phyloP scores from a whole-genome alignment of 1,140 invertebrate species.

The Coenobita brevimanus region DNA sequence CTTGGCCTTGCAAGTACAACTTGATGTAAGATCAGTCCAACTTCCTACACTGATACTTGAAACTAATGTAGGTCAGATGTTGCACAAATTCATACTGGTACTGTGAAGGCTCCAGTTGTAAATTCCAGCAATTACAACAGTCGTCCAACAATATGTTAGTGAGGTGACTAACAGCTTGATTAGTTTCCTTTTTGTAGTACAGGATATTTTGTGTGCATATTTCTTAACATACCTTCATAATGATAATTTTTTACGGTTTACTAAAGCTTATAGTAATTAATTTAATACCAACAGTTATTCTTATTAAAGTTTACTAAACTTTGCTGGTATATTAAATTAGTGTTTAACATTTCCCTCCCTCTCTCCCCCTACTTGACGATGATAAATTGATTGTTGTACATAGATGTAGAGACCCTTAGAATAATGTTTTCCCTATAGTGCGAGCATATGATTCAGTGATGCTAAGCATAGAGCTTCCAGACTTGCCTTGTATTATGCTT shows the following conservation, averaged over 20 bases:
- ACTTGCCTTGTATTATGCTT: conserved; percentile 42
- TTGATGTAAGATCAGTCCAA: too few species aligned
- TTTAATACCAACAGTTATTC: not conserved
- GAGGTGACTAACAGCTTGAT: conserved; percentile 27
- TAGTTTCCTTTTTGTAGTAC: not conserved
- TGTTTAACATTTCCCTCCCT: conserved; percentile 45
- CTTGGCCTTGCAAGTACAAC: not conserved
- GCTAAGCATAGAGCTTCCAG: conserved; percentile 43
- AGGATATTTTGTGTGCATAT: not conserved
- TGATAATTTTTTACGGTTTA: not conserved
- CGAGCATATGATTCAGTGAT: conserved; percentile 33
- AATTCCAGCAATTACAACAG: conserved; percentile 26
- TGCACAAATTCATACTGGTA: too few species aligned
- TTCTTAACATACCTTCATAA: not conserved
- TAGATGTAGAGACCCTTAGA: conserved; percentile 57
- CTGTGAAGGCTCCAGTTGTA: not conserved
- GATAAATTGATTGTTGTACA: conserved; percentile 33
- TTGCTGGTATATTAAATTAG: not conserved
- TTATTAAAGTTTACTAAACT: not conserved
- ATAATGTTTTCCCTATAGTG: conserved; percentile 29
- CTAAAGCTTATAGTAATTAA: not conserved
- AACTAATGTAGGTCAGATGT: too few species aligned
- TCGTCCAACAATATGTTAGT: conserved; percentile 62
- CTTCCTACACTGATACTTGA: too few species aligned
- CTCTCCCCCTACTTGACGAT: conserved; percentile 6